phyloP scores from a whole-genome alignment of 2,797 vertebrate genomes.

The Mionectes olivaceus region DNA sequence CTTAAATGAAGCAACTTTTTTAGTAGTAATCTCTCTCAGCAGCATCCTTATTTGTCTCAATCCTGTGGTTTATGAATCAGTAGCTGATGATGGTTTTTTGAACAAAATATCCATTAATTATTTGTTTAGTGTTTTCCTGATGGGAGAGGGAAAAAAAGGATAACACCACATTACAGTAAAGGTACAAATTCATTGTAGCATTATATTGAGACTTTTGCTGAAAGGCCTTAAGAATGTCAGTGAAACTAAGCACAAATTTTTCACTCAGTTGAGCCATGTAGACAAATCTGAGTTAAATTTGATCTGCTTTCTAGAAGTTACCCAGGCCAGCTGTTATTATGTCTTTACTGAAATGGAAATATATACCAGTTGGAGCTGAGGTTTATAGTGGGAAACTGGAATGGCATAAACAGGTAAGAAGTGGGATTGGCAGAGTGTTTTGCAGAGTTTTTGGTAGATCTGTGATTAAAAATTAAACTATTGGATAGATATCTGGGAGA shows the following conservation, averaged over 20 bases:
- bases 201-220: constrained; percentile 5
- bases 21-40: neutral
- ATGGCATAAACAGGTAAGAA: neutral
- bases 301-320: constrained; percentile 34
- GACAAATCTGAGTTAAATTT: constrained; percentile 9
- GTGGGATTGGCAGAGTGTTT: neutral
- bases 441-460: neutral
- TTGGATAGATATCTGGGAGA: neutral
- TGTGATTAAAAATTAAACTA: neutral
- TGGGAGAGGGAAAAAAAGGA: neutral
- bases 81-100: constrained; percentile 35
- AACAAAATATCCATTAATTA: constrained; percentile 10
- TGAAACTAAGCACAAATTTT: constrained; percentile 7
- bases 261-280: constrained; percentile 3
- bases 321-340: neutral
- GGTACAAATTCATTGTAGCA: neutral
- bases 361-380: neutral
- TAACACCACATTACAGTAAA: neutral
- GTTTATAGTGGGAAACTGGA: neutral
- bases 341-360: neutral
- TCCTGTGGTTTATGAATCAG: neutral
- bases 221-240: neutral
- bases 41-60: neutral
- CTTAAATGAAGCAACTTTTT: neutral
- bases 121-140: constrained; percentile 45